phyloP scores from a whole-genome alignment of 2,888 invertebrate genomes.

The Acronicta leporina region DNA sequence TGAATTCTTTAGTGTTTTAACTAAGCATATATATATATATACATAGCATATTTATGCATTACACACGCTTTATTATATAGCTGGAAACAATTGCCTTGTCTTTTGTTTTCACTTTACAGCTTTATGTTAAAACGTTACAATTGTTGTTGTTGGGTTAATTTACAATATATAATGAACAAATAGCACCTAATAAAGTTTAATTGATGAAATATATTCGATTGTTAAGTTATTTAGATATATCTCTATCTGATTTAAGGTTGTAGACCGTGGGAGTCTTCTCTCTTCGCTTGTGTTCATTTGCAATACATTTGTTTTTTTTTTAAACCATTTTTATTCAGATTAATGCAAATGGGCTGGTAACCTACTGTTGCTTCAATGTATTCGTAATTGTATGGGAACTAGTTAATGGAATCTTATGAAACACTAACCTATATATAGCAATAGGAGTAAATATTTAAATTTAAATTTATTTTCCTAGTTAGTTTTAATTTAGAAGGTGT shows the following conservation, averaged over 20 bases:
- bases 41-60: constrained; percentile 14
- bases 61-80: constrained; percentile 18
- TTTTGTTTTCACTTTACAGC: constrained; percentile 50
- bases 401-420: constrained; percentile 16
- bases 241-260: constrained; percentile 46
- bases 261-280: constrained; percentile 66
- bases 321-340: constrained; percentile 60
- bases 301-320: constrained; percentile 57
- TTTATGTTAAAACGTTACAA: constrained; percentile 38
- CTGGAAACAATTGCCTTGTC: constrained; percentile 33
- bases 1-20: constrained; percentile 63
- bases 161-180: constrained; percentile 43
- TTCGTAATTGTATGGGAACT: constrained; percentile 46
- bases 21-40: constrained; percentile 31
- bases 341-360: constrained; percentile 56
- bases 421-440: neutral
- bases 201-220: constrained; percentile 38
- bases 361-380: constrained; percentile 50
- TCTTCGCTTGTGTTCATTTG: constrained; percentile 60
- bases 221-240: constrained; percentile 54
- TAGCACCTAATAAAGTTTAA: constrained; percentile 40
- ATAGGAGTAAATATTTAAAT: neutral
- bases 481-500: too few species aligned
- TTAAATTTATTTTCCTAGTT: too few species aligned
- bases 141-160: constrained; percentile 41